These are phyloP conservation scores for Diaperis boleti DNA, from an alignment of 2,888 invertebrate genomes.

Conservation along the genomic window DNA sequence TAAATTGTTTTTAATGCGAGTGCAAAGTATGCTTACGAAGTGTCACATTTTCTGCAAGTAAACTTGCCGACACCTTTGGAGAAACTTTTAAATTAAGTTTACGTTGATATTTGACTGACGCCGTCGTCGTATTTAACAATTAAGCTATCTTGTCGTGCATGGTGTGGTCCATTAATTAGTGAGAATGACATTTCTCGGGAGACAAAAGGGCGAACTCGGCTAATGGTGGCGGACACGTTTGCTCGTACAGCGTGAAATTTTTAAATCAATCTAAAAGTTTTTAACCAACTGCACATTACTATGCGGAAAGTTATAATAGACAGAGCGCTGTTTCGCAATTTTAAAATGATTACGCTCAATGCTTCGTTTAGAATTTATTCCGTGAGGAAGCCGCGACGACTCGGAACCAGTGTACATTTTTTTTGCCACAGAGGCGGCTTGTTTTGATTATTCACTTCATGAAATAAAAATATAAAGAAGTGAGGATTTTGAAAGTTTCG, in stretches of 20 bases:
- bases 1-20: slow-evolving; percentile 49
- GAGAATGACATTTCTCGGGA: slow-evolving; percentile 46
- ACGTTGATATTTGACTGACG: slow-evolving; percentile 57
- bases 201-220: slow-evolving; percentile 9
- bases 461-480: too few relatives aligned
- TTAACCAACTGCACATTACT: slow-evolving; percentile 23
- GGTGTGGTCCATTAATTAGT: slow-evolving; percentile 51
- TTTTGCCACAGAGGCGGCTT: too few relatives aligned
- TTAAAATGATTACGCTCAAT: not conserved
- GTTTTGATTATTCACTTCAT: too few relatives aligned
- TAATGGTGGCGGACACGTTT: not conserved
- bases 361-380: slow-evolving; percentile 7
- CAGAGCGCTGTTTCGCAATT: slow-evolving; percentile 14
- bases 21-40: slow-evolving; percentile 42
- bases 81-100: slow-evolving; percentile 58
- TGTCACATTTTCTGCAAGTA: slow-evolving; percentile 43
- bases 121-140: slow-evolving; percentile 58
- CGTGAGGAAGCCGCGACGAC: not conserved
- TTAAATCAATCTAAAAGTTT: slow-evolving; percentile 33
- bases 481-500: too few relatives aligned
- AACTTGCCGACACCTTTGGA: slow-evolving; percentile 45
- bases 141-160: slow-evolving; percentile 44
- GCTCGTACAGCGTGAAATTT: slow-evolving; percentile 16
- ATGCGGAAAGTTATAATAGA: slow-evolving; percentile 31
- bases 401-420: too few relatives aligned